These are phyloP conservation scores for Cebidichthys violaceus DNA, from an alignment of 2,113 vertebrate genomes.

Conservation along the genomic window DNA sequence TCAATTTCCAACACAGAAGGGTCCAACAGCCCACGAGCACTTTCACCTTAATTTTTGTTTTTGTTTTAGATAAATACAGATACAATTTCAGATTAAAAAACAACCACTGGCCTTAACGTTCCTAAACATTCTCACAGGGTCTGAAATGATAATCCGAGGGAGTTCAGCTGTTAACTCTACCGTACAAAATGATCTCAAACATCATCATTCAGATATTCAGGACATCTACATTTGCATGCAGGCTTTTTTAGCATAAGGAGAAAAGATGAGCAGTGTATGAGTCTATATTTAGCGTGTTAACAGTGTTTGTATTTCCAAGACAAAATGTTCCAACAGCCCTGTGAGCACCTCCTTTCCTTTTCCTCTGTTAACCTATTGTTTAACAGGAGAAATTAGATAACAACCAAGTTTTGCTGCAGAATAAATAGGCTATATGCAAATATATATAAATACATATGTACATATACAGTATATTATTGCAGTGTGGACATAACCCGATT, in stretches of 20 bases:
- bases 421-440: neutral
- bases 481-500: neutral
- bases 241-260: neutral
- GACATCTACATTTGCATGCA: neutral
- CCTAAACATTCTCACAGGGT: neutral
- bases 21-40: neutral
- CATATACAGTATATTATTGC: neutral
- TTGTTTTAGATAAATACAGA: neutral
- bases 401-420: neutral
- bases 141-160: neutral
- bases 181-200: neutral
- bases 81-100: neutral
- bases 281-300: neutral
- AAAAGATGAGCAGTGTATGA: neutral
- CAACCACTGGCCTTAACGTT: neutral
- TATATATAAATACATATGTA: neutral
- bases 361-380: neutral
- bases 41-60: neutral
- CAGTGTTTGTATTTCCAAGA: conserved; percentile 15
- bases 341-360: neutral
- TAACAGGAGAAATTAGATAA: neutral
- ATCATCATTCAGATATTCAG: neutral
- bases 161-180: neutral
- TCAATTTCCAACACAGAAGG: neutral
- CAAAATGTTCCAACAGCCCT: conserved; percentile 7